phyloP scores from a whole-genome alignment of 2,888 invertebrate genomes.

The Leucoptera coffeella region DNA sequence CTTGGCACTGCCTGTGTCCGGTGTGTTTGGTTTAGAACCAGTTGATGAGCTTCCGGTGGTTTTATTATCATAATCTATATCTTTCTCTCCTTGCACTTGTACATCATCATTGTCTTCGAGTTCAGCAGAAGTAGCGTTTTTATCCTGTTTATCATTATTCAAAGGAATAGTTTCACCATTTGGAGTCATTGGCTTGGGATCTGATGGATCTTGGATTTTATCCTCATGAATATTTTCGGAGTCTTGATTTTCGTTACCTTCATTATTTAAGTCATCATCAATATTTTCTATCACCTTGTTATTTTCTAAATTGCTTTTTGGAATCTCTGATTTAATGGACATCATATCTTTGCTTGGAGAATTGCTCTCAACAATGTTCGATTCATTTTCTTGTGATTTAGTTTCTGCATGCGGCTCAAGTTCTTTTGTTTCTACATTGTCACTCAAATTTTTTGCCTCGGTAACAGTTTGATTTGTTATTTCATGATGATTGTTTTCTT shows the following conservation, averaged over 20 bases:
- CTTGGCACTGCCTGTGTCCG: constrained; percentile 29
- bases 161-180: too few species aligned
- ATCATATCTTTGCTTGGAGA: too few species aligned
- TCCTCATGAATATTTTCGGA: constrained; percentile 4
- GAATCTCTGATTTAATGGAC: too few species aligned
- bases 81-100: constrained; percentile 37
- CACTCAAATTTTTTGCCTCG: constrained; percentile 9
- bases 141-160: constrained; percentile 4
- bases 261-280: too few species aligned
- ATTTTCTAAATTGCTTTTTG: too few species aligned
- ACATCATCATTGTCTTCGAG: constrained; percentile 51
- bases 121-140: constrained; percentile 2
- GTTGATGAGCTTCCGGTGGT: constrained; percentile 30
- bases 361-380: too few species aligned
- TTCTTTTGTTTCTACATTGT: background rate
- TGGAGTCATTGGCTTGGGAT: too few species aligned
- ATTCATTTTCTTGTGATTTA: constrained; percentile 6
- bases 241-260: constrained; percentile 6
- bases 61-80: constrained; percentile 32
- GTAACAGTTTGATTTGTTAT: constrained; percentile 8
- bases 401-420: constrained; percentile 4
- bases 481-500: background rate
- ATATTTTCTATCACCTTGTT: too few species aligned
- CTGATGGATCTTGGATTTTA: too few species aligned
- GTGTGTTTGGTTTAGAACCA: constrained; percentile 10